These are phyloP conservation scores for Tetramorium bicarinatum DNA, from an alignment of 2,888 invertebrate species.

Conservation along the genomic window DNA sequence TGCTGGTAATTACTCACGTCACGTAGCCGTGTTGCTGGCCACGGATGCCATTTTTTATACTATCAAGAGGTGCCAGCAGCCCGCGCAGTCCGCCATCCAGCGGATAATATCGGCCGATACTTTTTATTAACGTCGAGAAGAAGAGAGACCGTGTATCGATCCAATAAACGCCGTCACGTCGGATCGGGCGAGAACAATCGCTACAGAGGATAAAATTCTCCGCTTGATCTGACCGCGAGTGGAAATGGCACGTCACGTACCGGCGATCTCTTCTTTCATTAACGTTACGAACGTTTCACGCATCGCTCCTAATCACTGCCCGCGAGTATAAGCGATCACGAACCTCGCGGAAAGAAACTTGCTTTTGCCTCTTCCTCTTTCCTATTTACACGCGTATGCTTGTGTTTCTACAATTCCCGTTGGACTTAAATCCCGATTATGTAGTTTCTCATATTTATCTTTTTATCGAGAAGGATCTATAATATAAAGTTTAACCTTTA, in stretches of 20 bases:
- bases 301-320: constrained; percentile 66
- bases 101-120: constrained; percentile 67
- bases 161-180: constrained; percentile 64
- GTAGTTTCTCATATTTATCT: constrained; percentile 20
- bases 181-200: constrained; percentile 62
- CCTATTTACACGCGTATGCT: constrained; percentile 35
- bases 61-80: constrained; percentile 66
- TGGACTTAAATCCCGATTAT: constrained; percentile 18
- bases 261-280: constrained; percentile 67
- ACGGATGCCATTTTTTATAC: constrained; percentile 61
- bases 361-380: neutral
- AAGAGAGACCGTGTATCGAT: constrained; percentile 58
- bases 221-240: constrained; percentile 56
- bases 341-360: constrained; percentile 46
- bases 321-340: constrained; percentile 52
- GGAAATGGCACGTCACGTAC: constrained; percentile 62
- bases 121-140: constrained; percentile 62
- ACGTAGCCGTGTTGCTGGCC: constrained; percentile 50
- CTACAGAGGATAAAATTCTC: constrained; percentile 49
- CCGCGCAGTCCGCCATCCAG: constrained; percentile 58
- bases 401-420: constrained; percentile 26
- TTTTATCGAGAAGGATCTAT: neutral
- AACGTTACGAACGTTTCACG: constrained; percentile 68
- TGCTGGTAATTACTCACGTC: constrained; percentile 68
- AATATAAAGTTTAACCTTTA: neutral